Conservation (phyloP, 2,113 vertebrate species). For the Isichthys henryi region DNA sequence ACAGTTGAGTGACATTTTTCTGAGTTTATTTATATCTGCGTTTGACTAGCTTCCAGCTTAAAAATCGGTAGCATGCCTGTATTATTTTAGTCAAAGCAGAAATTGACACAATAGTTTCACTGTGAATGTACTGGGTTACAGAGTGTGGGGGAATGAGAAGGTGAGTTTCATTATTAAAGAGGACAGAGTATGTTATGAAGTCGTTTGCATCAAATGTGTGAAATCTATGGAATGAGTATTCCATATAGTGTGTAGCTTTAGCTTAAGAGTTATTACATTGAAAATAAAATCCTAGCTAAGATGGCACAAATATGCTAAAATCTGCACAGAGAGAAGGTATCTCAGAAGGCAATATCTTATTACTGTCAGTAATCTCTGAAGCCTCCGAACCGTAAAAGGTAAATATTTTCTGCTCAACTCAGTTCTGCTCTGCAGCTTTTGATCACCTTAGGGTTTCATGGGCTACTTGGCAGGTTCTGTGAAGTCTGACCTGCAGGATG, state of each 20-base stretch:
- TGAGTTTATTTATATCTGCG: neutral
- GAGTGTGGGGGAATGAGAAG: neutral
- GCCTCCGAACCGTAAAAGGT: neutral
- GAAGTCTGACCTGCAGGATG: neutral
- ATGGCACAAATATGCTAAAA: neutral
- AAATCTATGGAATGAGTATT: neutral
- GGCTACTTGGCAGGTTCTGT: neutral
- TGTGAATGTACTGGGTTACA: neutral
- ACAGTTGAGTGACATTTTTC: neutral
- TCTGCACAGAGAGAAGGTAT: neutral
- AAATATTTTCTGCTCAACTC: neutral
- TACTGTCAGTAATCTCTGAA: neutral
- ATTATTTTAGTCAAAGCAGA: neutral
- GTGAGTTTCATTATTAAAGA: neutral
- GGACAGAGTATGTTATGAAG: neutral
- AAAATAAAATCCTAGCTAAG: neutral
- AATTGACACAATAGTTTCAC: neutral
- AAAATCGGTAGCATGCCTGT: neutral
- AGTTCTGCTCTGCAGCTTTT: neutral
- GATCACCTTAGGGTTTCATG: neutral
- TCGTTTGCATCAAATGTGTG: neutral
- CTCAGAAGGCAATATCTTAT: neutral
- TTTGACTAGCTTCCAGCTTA: neutral
- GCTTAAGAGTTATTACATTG: neutral
- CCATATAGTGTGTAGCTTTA: neutral